Conservation (phyloP, 2,797 vertebrate genomes). For the Ceyx erithaca region DNA sequence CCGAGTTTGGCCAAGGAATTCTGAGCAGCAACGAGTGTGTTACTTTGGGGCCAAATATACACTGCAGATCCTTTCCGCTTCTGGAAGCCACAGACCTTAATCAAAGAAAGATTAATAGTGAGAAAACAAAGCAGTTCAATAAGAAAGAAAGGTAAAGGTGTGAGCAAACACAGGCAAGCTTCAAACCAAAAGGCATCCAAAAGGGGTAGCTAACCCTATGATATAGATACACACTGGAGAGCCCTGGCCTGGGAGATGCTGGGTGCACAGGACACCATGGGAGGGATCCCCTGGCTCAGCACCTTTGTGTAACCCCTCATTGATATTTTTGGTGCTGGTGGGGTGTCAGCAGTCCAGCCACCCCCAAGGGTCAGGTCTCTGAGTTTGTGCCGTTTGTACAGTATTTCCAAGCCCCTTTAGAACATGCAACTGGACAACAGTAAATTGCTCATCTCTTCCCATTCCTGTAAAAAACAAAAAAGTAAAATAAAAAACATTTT, state of each 20-base stretch:
- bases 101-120: slow-evolving; percentile 46
- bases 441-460: background rate
- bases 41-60: background rate
- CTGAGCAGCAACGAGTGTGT: background rate
- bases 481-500: background rate
- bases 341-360: background rate
- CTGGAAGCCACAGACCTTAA: slow-evolving; percentile 46
- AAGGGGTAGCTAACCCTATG: background rate
- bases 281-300: background rate
- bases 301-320: background rate
- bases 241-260: background rate
- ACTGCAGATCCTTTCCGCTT: background rate
- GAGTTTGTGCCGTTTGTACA: background rate
- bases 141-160: slow-evolving; percentile 3
- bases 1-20: background rate
- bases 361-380: background rate
- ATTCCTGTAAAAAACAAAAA: background rate
- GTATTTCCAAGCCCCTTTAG: background rate
- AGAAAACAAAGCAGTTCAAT: slow-evolving; percentile 10
- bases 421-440: background rate
- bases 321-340: background rate
- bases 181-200: background rate
- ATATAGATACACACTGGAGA: background rate
- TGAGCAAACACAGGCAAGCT: slow-evolving; percentile 42
- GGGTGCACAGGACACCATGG: accelerated